Evolutionary conservation across 2,888 invertebrate genomes (phyloP).

Genomic region (Tenodera sinensis): DNA sequence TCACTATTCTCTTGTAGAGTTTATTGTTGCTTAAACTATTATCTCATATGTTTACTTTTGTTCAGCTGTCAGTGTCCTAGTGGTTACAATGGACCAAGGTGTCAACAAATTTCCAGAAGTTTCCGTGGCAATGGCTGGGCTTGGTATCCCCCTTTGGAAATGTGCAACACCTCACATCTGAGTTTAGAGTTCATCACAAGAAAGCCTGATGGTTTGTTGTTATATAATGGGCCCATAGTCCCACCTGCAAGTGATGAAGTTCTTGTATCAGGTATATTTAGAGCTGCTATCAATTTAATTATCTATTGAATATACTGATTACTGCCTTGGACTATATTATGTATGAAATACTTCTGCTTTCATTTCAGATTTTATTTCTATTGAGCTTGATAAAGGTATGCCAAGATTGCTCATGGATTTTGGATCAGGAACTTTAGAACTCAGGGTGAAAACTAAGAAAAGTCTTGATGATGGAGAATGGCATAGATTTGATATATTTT

Average conservation of each 20-base stretch:
- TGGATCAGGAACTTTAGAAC: constrained; percentile 50
- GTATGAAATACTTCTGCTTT: not conserved
- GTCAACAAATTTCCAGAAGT: constrained; percentile 56
- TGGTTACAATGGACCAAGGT: constrained; percentile 56
- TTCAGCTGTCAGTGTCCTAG: constrained; percentile 52
- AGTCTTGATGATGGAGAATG: constrained; percentile 55
- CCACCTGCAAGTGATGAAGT: constrained; percentile 46
- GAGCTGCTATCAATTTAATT: not conserved
- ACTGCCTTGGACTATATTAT: not conserved
- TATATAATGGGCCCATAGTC: constrained; percentile 58
- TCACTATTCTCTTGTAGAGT: too few species aligned
- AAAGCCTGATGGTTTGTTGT: constrained; percentile 51
- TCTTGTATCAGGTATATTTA: constrained; percentile 37
- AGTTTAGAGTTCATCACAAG: constrained; percentile 56
- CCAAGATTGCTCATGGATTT: constrained; percentile 52
- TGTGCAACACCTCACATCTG: constrained; percentile 55
- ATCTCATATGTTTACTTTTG: not conserved
- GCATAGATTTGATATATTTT: constrained; percentile 57
- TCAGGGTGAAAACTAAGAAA: constrained; percentile 40
- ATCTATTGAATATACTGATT: not conserved
- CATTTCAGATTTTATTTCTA: constrained; percentile 51
- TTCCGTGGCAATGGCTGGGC: constrained; percentile 57
- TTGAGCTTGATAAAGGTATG: constrained; percentile 53
- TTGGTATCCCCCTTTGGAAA: constrained; percentile 55
- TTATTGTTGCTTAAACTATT: not conserved